Conservation (phyloP, 1,140 invertebrate species). For the Choristoneura fumiferana region DNA sequence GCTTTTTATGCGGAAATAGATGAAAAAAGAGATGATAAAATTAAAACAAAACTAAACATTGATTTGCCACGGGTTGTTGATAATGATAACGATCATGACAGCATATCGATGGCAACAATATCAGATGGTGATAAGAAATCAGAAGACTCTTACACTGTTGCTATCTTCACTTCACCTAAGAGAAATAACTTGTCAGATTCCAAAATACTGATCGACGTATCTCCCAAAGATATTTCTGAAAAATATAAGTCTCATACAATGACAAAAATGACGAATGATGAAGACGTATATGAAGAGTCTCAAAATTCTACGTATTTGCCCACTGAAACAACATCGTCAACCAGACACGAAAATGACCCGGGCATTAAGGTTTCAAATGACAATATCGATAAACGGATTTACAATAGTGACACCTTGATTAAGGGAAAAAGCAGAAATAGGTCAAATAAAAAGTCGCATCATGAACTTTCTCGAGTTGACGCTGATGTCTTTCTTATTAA, state of each 20-base stretch:
- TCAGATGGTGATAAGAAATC: slow-evolving; percentile 47
- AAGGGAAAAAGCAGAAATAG: background rate
- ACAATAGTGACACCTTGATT: background rate
- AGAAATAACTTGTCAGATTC: slow-evolving; percentile 29
- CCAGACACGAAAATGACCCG: background rate
- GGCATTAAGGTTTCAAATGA: background rate
- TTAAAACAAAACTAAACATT: slow-evolving; percentile 47
- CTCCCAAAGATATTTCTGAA: background rate
- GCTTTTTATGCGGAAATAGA: background rate
- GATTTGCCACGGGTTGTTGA: slow-evolving; percentile 43
- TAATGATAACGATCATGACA: slow-evolving; percentile 33
- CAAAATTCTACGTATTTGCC: background rate
- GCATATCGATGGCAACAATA: slow-evolving; percentile 31
- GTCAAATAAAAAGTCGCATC: slow-evolving; percentile 26
- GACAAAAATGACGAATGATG: slow-evolving; percentile 23
- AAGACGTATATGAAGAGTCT: background rate
- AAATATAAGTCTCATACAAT: slow-evolving; percentile 21
- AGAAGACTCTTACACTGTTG: slow-evolving; percentile 38
- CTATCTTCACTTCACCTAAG: slow-evolving; percentile 31
- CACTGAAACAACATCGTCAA: background rate
- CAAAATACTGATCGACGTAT: slow-evolving; percentile 15
- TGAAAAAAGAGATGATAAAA: slow-evolving; percentile 31
- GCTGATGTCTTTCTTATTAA: slow-evolving; percentile 35
- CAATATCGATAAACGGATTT: background rate
- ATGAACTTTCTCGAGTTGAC: slow-evolving; percentile 34